Base-by-base conservation (phyloP, 2,888 invertebrate species). In the Amiota communis region DNA sequence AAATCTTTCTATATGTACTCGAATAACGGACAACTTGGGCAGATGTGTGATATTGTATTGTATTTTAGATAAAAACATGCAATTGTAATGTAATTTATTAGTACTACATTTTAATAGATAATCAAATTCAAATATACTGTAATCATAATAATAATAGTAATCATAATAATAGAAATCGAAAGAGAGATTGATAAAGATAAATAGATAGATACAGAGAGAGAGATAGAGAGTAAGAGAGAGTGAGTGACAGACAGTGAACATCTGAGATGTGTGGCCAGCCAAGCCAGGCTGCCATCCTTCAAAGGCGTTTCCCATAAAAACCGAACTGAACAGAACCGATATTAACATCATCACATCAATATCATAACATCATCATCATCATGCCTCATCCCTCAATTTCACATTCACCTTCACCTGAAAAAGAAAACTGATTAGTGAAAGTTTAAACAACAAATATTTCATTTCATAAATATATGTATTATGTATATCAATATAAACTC, bases 381-480 rank as follows among this genome's bases (percentile, higher is more conserved):
- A 71, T 77, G 75, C 76, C 80, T 36, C n/a, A n/a, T n/a, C 36
- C 36, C 36, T 36, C 36, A 36, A 36, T 0, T 36, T 36, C 36
- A 36, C 36, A 36, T 36, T 78, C 78, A 82, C 80, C 85, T 77
- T 85, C 82, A 87, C 88, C 87, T 87, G 87, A 88, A 87, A 87
- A 84, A 87, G 82, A 88, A 78, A 88, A 81, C 86, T 87, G 87
- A 87, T 87, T 87, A 87, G 87, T 87, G 83, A 81, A 80, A 86
- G 76, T 82, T 78, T 68, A 20, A 59, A 59, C n/a, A 59, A 59
- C n/a, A 20, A n/a, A 59, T 20, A 6, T 36, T 36, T 36, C 36
- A 36, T 36, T 36, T 36, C 6, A 6, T 36, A 23, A 23, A 23
- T 23, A 23, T n/a, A n/a, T n/a, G n/a, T n/a, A n/a, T n/a, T n/a